phyloP scores from a whole-genome alignment of 1,140 invertebrate species.

The Lasioglossum albipes region DNA sequence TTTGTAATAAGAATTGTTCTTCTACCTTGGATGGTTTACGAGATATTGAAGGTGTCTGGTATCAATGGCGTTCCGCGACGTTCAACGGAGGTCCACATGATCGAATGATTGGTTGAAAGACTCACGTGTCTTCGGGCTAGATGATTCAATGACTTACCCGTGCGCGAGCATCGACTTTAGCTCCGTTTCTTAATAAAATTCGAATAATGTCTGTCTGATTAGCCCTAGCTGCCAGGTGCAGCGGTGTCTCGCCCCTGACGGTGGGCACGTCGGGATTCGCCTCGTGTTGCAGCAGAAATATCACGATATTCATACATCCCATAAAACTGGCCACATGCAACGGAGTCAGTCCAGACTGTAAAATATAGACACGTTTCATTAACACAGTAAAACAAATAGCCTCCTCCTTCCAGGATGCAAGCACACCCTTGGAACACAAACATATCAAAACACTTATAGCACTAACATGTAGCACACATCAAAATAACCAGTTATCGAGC shows the following conservation, averaged over 20 bases:
- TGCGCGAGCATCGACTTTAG: constrained; percentile 97
- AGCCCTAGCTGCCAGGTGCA: constrained; percentile 97
- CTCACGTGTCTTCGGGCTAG: constrained; percentile 6
- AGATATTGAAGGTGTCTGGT: too few species aligned
- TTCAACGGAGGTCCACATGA: neutral
- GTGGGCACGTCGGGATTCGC: constrained; percentile 97
- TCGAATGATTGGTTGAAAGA: neutral
- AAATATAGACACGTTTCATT: constrained; percentile 62
- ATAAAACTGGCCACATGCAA: constrained; percentile 99
- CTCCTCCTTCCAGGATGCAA: neutral
- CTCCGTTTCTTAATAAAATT: constrained; percentile 97
- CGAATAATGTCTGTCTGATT: constrained; percentile 99
- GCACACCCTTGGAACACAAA: neutral
- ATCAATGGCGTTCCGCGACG: neutral
- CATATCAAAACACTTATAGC: too few species aligned
- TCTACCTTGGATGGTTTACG: too few species aligned
- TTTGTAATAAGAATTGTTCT: too few species aligned
- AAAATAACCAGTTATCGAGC: constrained; percentile 25
- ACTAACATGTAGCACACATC: neutral
- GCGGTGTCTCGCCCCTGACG: constrained; percentile 97
- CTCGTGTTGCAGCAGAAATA: constrained; percentile 97
- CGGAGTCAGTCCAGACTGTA: constrained; percentile 94
- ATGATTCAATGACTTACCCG: constrained; percentile 82
- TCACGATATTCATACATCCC: constrained; percentile 99
- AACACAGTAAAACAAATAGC: constrained; percentile 12